These are phyloP conservation scores for Gortyna flavago DNA, from an alignment of 2,888 invertebrate genomes.

Conservation along the genomic window DNA sequence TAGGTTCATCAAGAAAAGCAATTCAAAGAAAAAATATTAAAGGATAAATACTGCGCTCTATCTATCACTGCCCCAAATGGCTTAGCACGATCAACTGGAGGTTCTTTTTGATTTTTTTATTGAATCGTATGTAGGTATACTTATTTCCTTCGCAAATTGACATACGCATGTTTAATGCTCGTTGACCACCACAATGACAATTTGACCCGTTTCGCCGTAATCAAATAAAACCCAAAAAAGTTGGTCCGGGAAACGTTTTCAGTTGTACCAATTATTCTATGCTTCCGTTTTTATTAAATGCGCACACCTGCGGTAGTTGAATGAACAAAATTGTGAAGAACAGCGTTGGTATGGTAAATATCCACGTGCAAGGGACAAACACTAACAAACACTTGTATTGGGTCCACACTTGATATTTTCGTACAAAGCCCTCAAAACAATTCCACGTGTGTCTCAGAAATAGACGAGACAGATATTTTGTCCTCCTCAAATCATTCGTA, in stretches of 20 bases:
- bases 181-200: constrained; percentile 34
- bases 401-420: neutral
- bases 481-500: constrained; percentile 60
- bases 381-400: neutral
- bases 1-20: constrained; percentile 1
- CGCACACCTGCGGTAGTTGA: neutral
- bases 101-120: constrained; percentile 10
- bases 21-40: constrained; percentile 10
- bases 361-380: constrained; percentile 11
- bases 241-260: constrained; percentile 12
- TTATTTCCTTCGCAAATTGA: constrained; percentile 3
- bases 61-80: constrained; percentile 8
- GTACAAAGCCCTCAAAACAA: constrained; percentile 17
- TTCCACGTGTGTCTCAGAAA: constrained; percentile 13
- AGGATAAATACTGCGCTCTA: constrained; percentile 11
- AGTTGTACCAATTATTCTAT: constrained; percentile 29
- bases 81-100: neutral
- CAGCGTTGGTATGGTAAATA: neutral
- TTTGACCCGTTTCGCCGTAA: constrained; percentile 27
- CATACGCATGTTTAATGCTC: constrained; percentile 21
- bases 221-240: constrained; percentile 38
- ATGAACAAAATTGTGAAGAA: neutral
- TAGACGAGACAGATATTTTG: constrained; percentile 30
- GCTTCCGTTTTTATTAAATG: constrained; percentile 41
- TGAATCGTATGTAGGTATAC: neutral